A percentile compares a stretch with the other conserved stretches of the same genome.
Conservation (phyloP, 2,888 invertebrate genomes). For the Melieria omissa region DNA sequence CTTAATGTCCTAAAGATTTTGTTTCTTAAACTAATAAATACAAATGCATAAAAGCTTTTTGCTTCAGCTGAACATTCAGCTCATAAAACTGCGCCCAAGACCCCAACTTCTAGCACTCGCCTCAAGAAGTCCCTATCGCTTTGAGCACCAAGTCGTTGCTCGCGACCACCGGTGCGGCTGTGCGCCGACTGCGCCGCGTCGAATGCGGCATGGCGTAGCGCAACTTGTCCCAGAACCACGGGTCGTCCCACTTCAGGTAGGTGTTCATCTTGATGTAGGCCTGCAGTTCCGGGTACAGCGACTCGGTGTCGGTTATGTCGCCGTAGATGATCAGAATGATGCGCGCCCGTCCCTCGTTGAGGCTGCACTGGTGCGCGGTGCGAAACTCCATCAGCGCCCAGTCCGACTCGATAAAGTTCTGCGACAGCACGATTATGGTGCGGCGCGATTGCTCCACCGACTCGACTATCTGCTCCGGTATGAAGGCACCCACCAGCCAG, state of each 20-base stretch:
- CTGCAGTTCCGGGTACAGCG: slow-evolving; percentile 74
- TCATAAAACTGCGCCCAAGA: no score
- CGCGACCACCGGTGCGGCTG: no score
- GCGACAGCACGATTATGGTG: slow-evolving; percentile 74
- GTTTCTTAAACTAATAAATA: no score
- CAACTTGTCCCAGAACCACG: slow-evolving; percentile 82
- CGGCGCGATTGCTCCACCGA: slow-evolving; percentile 76
- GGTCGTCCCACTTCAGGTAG: slow-evolving; percentile 81
- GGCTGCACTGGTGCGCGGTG: slow-evolving; percentile 75
- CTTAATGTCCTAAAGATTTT: no score
- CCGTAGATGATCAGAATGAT: slow-evolving; percentile 77
- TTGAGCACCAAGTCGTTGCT: no score
- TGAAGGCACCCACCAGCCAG: slow-evolving; percentile 77
- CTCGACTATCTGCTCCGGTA: slow-evolving; percentile 74
- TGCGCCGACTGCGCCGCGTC: slow-evolving; percentile 30
- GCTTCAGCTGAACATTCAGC: no score
- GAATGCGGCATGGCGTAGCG: slow-evolving; percentile 76
- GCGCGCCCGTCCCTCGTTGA: slow-evolving; percentile 73
- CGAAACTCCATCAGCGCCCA: slow-evolving; percentile 80
- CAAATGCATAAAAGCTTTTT: no score
- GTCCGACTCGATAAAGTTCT: slow-evolving; percentile 76
- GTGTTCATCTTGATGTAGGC: slow-evolving; percentile 78
- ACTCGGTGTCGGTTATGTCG: slow-evolving; percentile 71
- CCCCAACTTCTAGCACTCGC: no score
- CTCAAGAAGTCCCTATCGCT: no score